phyloP scores from a whole-genome alignment of 2,888 invertebrate genomes.

The Brenthis ino region DNA sequence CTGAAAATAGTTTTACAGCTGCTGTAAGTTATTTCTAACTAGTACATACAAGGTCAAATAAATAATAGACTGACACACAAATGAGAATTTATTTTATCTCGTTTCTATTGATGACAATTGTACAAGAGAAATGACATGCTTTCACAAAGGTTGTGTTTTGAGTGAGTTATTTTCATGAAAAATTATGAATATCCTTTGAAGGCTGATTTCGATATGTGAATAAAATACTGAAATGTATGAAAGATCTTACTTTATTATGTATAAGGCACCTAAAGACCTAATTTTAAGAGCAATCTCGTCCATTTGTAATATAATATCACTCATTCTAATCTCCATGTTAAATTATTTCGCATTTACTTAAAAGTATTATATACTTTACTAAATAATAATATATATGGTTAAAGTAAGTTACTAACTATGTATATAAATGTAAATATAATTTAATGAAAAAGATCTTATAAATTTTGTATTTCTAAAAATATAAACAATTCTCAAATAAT shows the following conservation, averaged over 20 bases:
- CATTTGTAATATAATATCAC: constrained; percentile 5
- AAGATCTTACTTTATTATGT: background rate
- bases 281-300: constrained; percentile 13
- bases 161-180: constrained; percentile 10
- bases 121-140: too few relatives aligned
- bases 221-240: background rate
- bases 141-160: background rate
- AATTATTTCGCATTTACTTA: too few relatives aligned
- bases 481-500: background rate
- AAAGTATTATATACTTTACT: too few relatives aligned
- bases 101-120: background rate
- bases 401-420: constrained; percentile 10
- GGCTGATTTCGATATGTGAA: constrained; percentile 13
- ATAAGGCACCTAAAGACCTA: constrained; percentile 1
- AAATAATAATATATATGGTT: background rate
- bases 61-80: background rate
- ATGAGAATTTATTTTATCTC: background rate
- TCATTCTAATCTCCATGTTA: constrained; percentile 5
- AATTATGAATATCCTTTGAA: background rate
- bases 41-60: too few relatives aligned
- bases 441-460: constrained; percentile 5
- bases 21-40: background rate
- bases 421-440: constrained; percentile 15
- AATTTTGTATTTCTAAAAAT: background rate
- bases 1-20: constrained; percentile 7